Evolutionary conservation across 2,113 vertebrate species (phyloP), one percentile per base, ranked within the genome.

Genomic region (Galbula dea): DNA sequence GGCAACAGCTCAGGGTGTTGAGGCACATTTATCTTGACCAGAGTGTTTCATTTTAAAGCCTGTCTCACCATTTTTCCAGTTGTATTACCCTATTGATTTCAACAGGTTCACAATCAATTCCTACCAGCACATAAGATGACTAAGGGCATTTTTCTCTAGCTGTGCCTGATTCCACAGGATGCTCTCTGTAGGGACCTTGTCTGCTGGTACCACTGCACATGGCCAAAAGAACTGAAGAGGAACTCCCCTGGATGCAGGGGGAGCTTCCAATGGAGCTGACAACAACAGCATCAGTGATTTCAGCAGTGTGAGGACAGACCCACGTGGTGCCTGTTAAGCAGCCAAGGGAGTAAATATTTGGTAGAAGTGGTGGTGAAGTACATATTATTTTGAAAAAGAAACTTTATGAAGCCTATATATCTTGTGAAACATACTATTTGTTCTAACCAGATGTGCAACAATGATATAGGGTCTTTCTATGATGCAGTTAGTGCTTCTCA

Each of bases 31-130:
- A n/a, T 90, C 87, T 92, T 46, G 7, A 36, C 55, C 67, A 45
- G 36, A 48, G 9, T 8, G 13, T 72, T 96, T 68, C 18, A 83
- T 88, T 80, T 83, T 87, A 21, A 59, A 57, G 26, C 83, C 41
- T 81, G 55, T 59, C 83, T 88, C 79, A 73, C 83, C 36, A 10
- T 74, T 93, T 86, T 32, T 15, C 89, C 78, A 68, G 78, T 66
- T 79, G 66, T 59, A 43, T 87, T 30, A 52, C 52, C 37, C 26
- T 48, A 67, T 23, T 54, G 92, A 78, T 45, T 62, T 79, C 87
- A 83, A 30, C 46, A 81, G 68, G 72, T 77, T 83, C 77, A 6
- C 51, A 32, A 24, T 5, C 43, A 89, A 92, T 83, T 94, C 43
- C 63, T 39, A 46, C 57, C 69, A 82, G 57, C 61, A 51, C 26